Evolutionary conservation across 2,113 vertebrate genomes (phyloP).

Genomic region (Aptenodytes forsteri): DNA sequence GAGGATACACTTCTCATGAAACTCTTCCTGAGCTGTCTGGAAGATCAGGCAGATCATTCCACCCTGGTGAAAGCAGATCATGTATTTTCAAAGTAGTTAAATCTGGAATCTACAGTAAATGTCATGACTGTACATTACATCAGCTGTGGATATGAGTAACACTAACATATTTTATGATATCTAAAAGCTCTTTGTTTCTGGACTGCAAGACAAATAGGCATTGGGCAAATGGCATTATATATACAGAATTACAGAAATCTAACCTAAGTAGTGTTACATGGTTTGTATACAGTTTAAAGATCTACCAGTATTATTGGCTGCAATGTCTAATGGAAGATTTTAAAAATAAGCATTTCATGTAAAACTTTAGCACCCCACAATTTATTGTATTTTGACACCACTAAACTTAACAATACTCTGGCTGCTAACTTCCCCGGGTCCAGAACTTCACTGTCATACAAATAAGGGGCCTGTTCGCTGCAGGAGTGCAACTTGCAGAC

Average conservation of each 20-base stretch:
- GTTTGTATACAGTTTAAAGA: not conserved
- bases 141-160: not conserved
- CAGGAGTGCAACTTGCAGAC: not conserved
- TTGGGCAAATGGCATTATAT: not conserved
- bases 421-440: not conserved
- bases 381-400: not conserved
- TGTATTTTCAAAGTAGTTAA: not conserved
- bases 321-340: not conserved
- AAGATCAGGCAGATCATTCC: not conserved
- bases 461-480: not conserved
- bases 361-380: not conserved
- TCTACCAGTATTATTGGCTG: not conserved
- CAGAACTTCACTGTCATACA: not conserved
- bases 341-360: not conserved
- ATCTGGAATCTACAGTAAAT: not conserved
- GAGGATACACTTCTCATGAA: not conserved
- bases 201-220: not conserved
- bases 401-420: not conserved
- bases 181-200: not conserved
- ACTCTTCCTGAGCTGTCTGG: not conserved
- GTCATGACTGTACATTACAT: not conserved
- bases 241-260: not conserved
- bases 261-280: not conserved
- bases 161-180: not conserved
- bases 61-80: not conserved